Percentiles rank a stretch among this genome's conserved stretches.
These are phyloP conservation scores for Seladonia tumulorum DNA, from an alignment of 2,888 invertebrate genomes.

Conservation along the genomic window DNA sequence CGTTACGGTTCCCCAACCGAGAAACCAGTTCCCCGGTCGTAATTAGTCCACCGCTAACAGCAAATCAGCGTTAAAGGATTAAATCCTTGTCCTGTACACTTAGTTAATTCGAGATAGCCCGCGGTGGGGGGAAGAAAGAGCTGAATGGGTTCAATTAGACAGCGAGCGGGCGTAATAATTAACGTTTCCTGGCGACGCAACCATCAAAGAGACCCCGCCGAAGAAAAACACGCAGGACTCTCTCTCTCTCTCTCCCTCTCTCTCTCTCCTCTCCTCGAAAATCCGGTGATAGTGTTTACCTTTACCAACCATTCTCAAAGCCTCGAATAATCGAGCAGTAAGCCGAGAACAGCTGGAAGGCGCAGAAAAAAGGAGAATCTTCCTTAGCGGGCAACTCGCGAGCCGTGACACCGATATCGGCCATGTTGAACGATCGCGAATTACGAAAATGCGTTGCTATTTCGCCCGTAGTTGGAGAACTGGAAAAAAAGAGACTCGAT, in stretches of 20 bases:
- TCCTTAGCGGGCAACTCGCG: constrained; percentile 29
- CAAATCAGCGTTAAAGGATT: background rate
- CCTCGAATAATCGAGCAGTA: background rate
- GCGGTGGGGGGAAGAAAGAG: background rate
- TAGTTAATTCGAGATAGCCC: background rate
- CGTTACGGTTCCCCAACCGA: background rate
- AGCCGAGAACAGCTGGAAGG: background rate
- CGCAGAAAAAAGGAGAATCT: constrained; percentile 22
- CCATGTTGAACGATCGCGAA: constrained; percentile 27
- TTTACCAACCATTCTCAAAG: background rate
- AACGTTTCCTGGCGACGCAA: background rate
- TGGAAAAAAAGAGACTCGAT: background rate
- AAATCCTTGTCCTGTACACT: background rate
- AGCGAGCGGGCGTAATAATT: background rate
- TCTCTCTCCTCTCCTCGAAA: background rate
- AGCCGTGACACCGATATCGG: constrained; percentile 42
- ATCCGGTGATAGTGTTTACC: background rate
- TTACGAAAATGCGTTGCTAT: background rate
- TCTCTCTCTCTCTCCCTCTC: too few relatives aligned
- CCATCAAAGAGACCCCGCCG: background rate
- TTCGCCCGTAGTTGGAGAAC: background rate
- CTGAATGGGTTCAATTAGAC: background rate
- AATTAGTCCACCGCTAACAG: background rate
- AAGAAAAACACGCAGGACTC: background rate
- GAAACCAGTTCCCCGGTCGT: background rate